Evolutionary conservation across 2,113 vertebrate genomes (phyloP), one percentile per base, ranked within the genome.

Genomic region (Lepus timidus): DNA sequence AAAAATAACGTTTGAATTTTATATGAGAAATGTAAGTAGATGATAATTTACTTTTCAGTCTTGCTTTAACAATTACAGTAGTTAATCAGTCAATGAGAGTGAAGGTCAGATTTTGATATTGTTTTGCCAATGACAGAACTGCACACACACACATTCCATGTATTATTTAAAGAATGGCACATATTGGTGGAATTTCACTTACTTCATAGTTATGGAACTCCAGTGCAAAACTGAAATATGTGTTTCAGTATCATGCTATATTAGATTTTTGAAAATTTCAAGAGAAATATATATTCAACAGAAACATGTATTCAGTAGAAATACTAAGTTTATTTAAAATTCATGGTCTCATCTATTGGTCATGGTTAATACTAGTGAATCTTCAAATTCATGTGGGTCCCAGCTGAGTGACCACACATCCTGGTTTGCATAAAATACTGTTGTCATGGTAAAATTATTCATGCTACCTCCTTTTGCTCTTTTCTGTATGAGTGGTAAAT

Each of bases 1-100:
- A 86, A 93, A 93, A 79, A 27, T 8, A 65, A 91, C 83, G 9
- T 79, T 84, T 70, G 27, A 82, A 86, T 87, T 96, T 82, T 79
- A 82, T 83, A 68, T 27, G 71, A 36, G 86, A 92, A 73, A 82
- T 62, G 44, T 78, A 82, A 74, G 7, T 78, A 55, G 23, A 22
- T 12, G 27, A 1, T 17, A 51, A 36, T 31, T 76, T 80, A 67
- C 8, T 88, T 78, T 79, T 87, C n/a, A 31, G 76, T 95, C 20
- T 29, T 88, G 65, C 29, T 67, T 82, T 81, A 87, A 31, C 31
- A 93, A 19, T 85, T 70, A 1, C 23, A 79, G 64, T 14, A 55
- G 13, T 94, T 83, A 44, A 68, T 90, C 39, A 78, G 14, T 79
- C 61, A 89, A 81, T 82, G 44, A 62, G 33, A 82, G 31, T 74